Evolutionary conservation across 2,888 invertebrate species (phyloP).

Genomic region (Fissipunctia ypsillon): DNA sequence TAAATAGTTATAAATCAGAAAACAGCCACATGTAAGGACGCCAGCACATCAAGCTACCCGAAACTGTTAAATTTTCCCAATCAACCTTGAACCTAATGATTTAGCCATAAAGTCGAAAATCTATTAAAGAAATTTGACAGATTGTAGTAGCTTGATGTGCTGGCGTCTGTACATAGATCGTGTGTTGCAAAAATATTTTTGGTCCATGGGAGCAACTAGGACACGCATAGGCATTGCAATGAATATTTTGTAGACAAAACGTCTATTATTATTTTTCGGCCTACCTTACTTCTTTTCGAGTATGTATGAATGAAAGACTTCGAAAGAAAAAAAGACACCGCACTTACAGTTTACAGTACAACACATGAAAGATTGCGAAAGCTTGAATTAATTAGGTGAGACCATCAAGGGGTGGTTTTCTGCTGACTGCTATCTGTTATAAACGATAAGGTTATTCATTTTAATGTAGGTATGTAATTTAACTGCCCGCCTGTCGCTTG

Average conservation of each 20-base stretch:
- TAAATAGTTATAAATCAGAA: slow-evolving; percentile 36
- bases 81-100: no score
- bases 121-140: no score
- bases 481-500: not conserved
- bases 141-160: no score
- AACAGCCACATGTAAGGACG: not conserved
- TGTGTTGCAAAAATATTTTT: not conserved
- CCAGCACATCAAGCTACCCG: no score
- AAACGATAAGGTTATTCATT: not conserved
- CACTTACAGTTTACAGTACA: not conserved
- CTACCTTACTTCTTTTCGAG: no score
- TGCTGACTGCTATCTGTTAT: not conserved
- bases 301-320: no score
- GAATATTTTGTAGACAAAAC: not conserved
- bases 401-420: no score
- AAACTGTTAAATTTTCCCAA: no score
- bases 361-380: not conserved
- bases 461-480: not conserved
- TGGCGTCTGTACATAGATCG: no score
- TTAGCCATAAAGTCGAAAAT: no score
- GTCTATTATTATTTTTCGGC: no score
- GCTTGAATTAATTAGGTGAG: not conserved
- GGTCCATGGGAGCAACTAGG: not conserved
- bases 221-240: not conserved
- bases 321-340: not conserved